Evolutionary conservation across 2,888 invertebrate genomes (phyloP).

Genomic region (Xanthia icteritia): DNA sequence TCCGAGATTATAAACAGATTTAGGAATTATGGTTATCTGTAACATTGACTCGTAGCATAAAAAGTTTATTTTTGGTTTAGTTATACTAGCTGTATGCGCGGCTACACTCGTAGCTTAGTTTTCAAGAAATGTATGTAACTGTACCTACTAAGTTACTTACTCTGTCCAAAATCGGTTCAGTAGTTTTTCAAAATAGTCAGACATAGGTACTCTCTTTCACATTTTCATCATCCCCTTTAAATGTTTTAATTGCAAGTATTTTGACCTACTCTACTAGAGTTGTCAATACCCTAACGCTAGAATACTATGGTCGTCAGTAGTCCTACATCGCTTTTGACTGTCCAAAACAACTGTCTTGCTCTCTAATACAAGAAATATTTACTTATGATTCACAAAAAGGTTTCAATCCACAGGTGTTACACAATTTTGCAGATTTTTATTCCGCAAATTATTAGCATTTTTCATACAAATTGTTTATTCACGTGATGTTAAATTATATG

Average conservation of each 20-base stretch:
- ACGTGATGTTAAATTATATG: background rate
- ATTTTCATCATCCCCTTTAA: no score
- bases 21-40: conserved; percentile 35
- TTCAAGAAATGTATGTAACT: background rate
- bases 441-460: background rate
- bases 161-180: no score
- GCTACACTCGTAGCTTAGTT: background rate
- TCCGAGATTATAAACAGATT: conserved; percentile 47
- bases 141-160: background rate
- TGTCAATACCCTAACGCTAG: no score
- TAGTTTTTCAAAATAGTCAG: background rate
- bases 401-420: background rate
- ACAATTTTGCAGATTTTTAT: background rate
- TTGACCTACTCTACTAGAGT: no score
- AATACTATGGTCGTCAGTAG: no score
- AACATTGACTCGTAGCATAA: background rate
- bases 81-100: background rate
- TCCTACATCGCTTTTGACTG: background rate
- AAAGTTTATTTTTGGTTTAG: conserved; percentile 29
- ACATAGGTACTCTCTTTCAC: background rate
- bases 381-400: no score
- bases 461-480: conserved; percentile 7
- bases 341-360: no score
- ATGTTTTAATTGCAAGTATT: no score
- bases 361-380: no score